A percentile compares a stretch with the other conserved stretches of the same genome.
phyloP scores from a whole-genome alignment of 2,888 invertebrate genomes.

The Hemithea aestivaria region DNA sequence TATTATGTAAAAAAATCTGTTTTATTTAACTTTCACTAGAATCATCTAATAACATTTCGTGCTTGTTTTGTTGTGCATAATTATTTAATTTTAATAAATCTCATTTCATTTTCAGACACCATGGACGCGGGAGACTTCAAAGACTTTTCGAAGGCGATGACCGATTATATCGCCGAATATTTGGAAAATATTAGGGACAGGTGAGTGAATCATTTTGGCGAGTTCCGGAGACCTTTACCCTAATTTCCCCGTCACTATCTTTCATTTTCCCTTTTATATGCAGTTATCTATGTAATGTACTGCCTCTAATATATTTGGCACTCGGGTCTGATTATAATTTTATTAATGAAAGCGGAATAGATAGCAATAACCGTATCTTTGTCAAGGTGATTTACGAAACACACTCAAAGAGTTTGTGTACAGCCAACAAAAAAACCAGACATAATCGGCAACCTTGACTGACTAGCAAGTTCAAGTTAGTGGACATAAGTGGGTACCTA shows the following conservation, averaged over 20 bases:
- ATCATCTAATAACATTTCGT: too few species aligned
- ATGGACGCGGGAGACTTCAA: constrained; percentile 92
- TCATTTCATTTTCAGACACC: constrained; percentile 48
- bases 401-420: background rate
- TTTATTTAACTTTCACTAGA: too few species aligned
- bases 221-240: constrained; percentile 8
- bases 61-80: constrained; percentile 6
- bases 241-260: constrained; percentile 1
- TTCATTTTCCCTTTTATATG: too few species aligned
- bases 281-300: too few species aligned
- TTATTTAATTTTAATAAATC: too few species aligned
- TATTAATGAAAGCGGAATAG: too few species aligned
- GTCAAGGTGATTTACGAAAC: background rate
- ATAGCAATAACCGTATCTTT: too few species aligned
- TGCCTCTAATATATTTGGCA: too few species aligned
- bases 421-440: background rate
- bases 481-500: too few species aligned
- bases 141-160: constrained; percentile 95
- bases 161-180: constrained; percentile 96
- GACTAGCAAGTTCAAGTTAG: background rate
- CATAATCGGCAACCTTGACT: background rate
- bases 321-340: too few species aligned
- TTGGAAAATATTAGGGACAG: constrained; percentile 95
- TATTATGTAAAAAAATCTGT: too few species aligned
- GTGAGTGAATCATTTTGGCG: constrained; percentile 57